phyloP scores from a whole-genome alignment of 1,140 invertebrate genomes.

The Gryon sp. region DNA sequence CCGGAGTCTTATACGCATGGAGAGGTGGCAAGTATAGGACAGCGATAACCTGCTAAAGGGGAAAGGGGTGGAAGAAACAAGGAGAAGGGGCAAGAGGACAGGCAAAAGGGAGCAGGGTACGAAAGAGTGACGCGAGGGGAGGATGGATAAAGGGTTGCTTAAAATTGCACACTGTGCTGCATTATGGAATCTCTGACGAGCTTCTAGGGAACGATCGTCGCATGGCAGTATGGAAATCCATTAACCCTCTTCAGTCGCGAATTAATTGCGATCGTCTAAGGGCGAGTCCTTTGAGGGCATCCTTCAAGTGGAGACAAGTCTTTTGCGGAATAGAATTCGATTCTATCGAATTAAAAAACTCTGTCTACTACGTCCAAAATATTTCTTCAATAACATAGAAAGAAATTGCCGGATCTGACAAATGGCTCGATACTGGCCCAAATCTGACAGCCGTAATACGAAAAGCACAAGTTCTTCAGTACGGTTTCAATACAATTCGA shows the following conservation, averaged over 20 bases:
- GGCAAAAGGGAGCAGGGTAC: too few relatives aligned
- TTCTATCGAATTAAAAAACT: constrained; percentile 25
- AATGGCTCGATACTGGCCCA: too few relatives aligned
- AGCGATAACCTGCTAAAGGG: constrained; percentile 60
- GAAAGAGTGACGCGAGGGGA: constrained; percentile 23
- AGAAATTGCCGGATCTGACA: too few relatives aligned
- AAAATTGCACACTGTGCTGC: constrained; percentile 78
- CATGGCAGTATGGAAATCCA: constrained; percentile 76
- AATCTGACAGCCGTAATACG: too few relatives aligned
- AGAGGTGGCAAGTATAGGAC: constrained; percentile 64
- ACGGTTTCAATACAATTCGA: too few relatives aligned
- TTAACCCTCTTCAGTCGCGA: constrained; percentile 74
- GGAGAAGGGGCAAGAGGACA: too few relatives aligned
- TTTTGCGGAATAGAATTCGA: constrained; percentile 45
- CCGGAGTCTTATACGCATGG: constrained; percentile 78
- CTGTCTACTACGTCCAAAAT: too few relatives aligned
- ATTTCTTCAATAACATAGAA: too few relatives aligned
- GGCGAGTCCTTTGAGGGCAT: constrained; percentile 71
- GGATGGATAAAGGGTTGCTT: constrained; percentile 77
- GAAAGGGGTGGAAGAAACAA: too few relatives aligned
- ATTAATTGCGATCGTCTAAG: constrained; percentile 77
- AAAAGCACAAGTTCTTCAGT: too few relatives aligned
- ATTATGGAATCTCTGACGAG: constrained; percentile 78
- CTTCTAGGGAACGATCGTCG: constrained; percentile 71
- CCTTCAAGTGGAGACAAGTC: constrained; percentile 29